Evolutionary conservation across 2,888 invertebrate genomes (phyloP), one percentile per base, ranked within the genome.

Genomic region (Troides aeacus): DNA sequence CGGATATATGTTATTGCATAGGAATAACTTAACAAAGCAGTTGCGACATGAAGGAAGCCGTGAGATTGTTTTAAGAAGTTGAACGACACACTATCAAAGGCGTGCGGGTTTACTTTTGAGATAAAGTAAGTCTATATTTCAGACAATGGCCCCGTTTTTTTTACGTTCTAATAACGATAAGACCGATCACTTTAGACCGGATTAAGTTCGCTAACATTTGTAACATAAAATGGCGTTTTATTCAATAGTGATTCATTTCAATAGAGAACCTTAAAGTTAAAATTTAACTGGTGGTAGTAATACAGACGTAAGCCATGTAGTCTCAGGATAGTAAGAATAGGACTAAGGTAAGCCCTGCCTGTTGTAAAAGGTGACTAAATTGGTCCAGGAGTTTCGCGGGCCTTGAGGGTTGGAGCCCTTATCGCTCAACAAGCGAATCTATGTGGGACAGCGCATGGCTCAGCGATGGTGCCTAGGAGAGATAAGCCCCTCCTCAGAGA

Each of bases 1-100:
- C 17, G 7, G 8, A 10, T 50, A 24, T 17, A 10, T 17, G n/a
- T 24, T 24, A 10, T 63, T 24, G n/a, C 53, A 62, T 18, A 18
- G 23, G 64, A 60, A 42, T 69, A 57, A 62, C 39, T 62, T 57
- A 42, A 46, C 46, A 46, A 46, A 46, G 46, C 39, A 30, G 62
- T 70, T 70, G 68, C 74, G 70, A 57, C 72, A 59, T 46, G 23
- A 60, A 68, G 65, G 69, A 70, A 66, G 65, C 69, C 42, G 15
- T 60, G 42, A 50, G 42, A 70, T 68, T 73, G 18, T 73, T 72
- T 73, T 69, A 64, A 60, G 72, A 76, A 74, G 78, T 79, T 78
- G 77, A 81, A 81, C 72, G 81, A 78, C 80, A 75, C 75, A 39
- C 67, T 80, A 80, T 81, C 80, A 69, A 78, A 70, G 71, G 69